Evolutionary conservation across 2,113 vertebrate species (phyloP).

Genomic region (Callionymus lyra): DNA sequence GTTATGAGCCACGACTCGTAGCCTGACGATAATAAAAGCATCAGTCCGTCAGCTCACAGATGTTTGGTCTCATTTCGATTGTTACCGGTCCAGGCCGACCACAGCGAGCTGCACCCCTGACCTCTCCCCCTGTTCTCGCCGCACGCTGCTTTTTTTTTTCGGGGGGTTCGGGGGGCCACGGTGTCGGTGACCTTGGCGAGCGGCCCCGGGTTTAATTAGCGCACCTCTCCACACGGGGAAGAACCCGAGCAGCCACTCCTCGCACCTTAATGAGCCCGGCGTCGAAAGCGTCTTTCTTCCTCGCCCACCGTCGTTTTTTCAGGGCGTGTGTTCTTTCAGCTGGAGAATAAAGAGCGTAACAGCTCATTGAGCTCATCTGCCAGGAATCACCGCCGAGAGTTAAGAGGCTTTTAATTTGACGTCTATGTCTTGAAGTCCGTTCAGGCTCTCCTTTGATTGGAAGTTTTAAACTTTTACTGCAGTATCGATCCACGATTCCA

Average conservation of each 20-base stretch:
- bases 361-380: no score
- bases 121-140: conserved; percentile 25
- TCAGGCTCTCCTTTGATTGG: no score
- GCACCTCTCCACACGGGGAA: conserved; percentile 21
- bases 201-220: conserved; percentile 51
- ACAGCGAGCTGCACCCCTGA: conserved; percentile 18
- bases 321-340: no score
- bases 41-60: conserved; percentile 12
- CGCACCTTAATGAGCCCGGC: conserved; percentile 32
- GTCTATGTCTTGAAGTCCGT: no score
- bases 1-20: no score
- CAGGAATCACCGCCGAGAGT: no score
- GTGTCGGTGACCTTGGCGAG: conserved; percentile 41
- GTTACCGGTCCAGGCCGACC: conserved; percentile 17
- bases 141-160: conserved; percentile 26
- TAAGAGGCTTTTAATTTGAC: no score
- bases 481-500: no score
- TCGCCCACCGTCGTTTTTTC: background rate
- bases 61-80: conserved; percentile 28
- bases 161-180: conserved; percentile 17
- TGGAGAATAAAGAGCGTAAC: no score
- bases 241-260: conserved; percentile 11
- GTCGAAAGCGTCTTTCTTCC: no score
- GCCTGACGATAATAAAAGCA: background rate
- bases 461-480: no score